Evolutionary conservation across 2,888 invertebrate genomes (phyloP).

Genomic region (Serrognathus titanus): DNA sequence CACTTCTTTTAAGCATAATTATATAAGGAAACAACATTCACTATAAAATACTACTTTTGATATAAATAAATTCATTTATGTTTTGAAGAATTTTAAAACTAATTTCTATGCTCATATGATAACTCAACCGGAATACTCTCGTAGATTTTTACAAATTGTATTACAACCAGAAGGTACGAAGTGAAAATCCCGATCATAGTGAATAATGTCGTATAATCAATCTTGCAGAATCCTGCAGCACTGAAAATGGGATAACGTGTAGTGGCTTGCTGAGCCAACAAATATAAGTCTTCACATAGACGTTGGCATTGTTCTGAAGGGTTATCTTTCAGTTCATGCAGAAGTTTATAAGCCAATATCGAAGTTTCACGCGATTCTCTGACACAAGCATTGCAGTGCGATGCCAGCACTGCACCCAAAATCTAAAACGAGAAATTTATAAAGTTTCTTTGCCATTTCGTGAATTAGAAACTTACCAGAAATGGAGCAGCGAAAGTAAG

Average conservation of each 20-base stretch:
- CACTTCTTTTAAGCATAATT: too few species aligned
- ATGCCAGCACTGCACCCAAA: neutral
- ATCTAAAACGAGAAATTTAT: neutral
- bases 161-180: constrained; percentile 2
- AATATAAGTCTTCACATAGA: constrained; percentile 4
- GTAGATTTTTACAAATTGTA: neutral
- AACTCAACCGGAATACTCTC: too few species aligned
- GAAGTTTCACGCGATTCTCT: neutral
- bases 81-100: neutral
- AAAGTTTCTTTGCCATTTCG: neutral
- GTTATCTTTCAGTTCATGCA: constrained; percentile 1
- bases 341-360: constrained; percentile 1
- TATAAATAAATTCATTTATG: neutral
- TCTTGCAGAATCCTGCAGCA: constrained; percentile 5
- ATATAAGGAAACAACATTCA: too few species aligned
- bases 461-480: neutral
- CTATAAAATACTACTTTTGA: neutral
- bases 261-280: constrained; percentile 5
- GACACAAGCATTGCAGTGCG: neutral
- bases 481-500: neutral
- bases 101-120: too few species aligned
- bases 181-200: neutral
- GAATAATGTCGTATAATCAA: constrained; percentile 4
- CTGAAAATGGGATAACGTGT: constrained; percentile 2
- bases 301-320: neutral